These are phyloP conservation scores for Tor tambroides DNA, from an alignment of 2,113 vertebrate genomes.

Conservation along the genomic window DNA sequence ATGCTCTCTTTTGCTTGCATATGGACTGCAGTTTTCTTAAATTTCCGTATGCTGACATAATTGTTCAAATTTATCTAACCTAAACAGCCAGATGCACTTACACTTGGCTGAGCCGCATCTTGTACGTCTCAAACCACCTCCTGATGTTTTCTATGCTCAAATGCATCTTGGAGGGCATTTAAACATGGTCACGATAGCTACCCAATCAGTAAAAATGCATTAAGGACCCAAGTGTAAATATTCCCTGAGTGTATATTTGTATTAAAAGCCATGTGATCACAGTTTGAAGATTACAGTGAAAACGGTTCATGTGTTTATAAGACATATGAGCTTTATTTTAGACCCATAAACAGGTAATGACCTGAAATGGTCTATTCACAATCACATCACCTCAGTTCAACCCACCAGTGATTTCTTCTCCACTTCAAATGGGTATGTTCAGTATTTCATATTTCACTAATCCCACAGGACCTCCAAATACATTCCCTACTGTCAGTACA, in stretches of 20 bases:
- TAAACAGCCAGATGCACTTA: not conserved
- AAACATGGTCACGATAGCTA: not conserved
- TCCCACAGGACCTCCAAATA: constrained; percentile 28
- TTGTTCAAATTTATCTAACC: not conserved
- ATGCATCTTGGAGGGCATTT: not conserved
- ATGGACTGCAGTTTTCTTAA: not conserved
- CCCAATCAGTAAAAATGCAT: not conserved
- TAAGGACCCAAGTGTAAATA: not conserved
- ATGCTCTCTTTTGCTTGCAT: not conserved
- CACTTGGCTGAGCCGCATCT: not conserved
- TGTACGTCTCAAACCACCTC: not conserved
- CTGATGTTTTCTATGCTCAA: not conserved
- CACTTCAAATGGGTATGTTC: not conserved
- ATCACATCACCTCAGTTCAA: not conserved
- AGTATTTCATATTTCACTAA: constrained; percentile 21
- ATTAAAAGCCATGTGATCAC: not conserved
- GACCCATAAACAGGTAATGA: not conserved
- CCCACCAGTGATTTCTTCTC: not conserved
- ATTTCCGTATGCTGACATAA: not conserved
- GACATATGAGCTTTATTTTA: not conserved
- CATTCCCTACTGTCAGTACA: not conserved
- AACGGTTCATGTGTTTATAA: not conserved
- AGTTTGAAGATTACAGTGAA: not conserved
- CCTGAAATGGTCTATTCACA: not conserved
- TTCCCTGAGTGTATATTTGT: not conserved